Conservation (phyloP, 2,113 vertebrate genomes). For the Cheilinus undulatus region DNA sequence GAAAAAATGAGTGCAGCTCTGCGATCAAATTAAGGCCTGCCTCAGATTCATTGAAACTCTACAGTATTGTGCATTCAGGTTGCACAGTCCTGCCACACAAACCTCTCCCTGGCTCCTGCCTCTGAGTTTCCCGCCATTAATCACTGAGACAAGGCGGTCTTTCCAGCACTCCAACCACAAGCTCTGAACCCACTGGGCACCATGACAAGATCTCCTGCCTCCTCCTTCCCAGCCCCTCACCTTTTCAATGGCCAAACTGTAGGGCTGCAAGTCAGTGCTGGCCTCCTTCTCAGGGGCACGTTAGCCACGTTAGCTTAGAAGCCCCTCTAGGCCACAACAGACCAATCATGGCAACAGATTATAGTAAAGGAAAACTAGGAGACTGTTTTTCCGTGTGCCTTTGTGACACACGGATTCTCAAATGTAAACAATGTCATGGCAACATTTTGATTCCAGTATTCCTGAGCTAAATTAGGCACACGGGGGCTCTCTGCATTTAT, state of each 20-base stretch:
- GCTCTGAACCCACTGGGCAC: constrained; percentile 79
- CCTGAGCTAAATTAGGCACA: constrained; percentile 36
- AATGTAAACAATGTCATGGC: constrained; percentile 19
- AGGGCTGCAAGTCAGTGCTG: constrained; percentile 70
- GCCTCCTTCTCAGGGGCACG: constrained; percentile 71
- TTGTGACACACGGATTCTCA: constrained; percentile 24
- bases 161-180: constrained; percentile 78
- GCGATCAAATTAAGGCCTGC: constrained; percentile 66
- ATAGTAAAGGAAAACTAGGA: constrained; percentile 39
- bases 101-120: constrained; percentile 73
- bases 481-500: constrained; percentile 13
- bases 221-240: constrained; percentile 66
- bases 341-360: constrained; percentile 56
- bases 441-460: constrained; percentile 21
- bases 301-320: constrained; percentile 54
- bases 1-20: constrained; percentile 47
- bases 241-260: constrained; percentile 76
- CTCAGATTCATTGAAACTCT: constrained; percentile 68
- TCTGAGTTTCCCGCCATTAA: constrained; percentile 76
- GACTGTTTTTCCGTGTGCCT: constrained; percentile 17
- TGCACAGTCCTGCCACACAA: constrained; percentile 72
- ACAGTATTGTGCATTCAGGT: constrained; percentile 76
- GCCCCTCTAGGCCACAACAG: constrained; percentile 54
- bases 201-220: constrained; percentile 76
- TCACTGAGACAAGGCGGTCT: constrained; percentile 79